Evolutionary conservation across 2,113 vertebrate species (phyloP), one percentile per base, ranked within the genome.

Genomic region (Anser cygnoides): DNA sequence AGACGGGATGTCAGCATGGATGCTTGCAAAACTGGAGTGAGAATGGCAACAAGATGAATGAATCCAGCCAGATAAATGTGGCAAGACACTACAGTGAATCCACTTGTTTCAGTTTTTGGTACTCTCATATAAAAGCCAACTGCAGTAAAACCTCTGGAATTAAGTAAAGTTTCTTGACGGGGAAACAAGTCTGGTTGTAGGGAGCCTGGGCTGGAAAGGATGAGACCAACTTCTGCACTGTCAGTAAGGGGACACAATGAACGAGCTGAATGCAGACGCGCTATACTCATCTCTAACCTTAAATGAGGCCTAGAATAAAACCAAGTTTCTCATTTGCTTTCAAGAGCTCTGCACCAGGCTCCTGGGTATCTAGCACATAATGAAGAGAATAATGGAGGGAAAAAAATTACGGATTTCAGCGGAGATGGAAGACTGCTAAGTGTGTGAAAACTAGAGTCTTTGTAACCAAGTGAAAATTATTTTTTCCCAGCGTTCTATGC

Each of bases 131-230:
- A 55, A 77, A 92, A 77, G 20, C 9, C 46, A 63, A 35, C 8
- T n/a, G 37, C 22, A 63, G 26, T 65, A 59, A 77, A 84, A 77
- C 52, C 25, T 6, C 54, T 79, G 43, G 50, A 87, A 83, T 57
- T 5, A n/a, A 71, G 59, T 43, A 49, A 21, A 26, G 25, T 13
- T 44, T n/a, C 58, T 46, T 62, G 18, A 72, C 23, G 19, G 26
- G 31, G 41, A 37, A 35, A 11, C n/a, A 28, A 8, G 43, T 20
- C 17, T 29, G 8, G 28, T n/a, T 10, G 52, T 49, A 84, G 50
- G n/a, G 58, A 54, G 11, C 0, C 3, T 39, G 50, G 0, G 1
- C 12, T 22, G 68, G 54, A n/a, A 54, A 66, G 41, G 21, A 15
- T 17, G 28, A 76, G 39, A 92, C 65, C 10, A 55, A 61, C 18